Percentiles rank a stretch among this genome's conserved stretches.
Conservation (phyloP, 2,113 vertebrate species). For the Oreamnos americanus region DNA sequence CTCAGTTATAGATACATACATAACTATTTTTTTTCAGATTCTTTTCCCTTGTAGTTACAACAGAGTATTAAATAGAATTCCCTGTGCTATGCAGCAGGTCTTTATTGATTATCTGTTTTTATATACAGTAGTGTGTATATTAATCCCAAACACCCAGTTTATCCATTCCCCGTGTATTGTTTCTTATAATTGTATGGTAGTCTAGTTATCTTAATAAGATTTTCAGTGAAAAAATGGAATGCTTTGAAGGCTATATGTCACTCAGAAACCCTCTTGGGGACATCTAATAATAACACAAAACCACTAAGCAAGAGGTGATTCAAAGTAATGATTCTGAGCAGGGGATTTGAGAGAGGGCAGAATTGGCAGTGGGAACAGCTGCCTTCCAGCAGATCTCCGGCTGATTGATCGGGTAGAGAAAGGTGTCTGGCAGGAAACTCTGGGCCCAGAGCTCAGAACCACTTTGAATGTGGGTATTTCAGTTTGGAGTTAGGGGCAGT, state of each 20-base stretch:
- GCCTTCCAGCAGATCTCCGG: neutral
- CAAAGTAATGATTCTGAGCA: neutral
- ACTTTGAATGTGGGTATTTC: neutral
- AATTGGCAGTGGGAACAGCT: neutral
- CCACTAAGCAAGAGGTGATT: neutral
- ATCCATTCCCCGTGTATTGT: neutral
- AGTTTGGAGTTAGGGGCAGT: neutral
- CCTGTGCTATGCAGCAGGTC: neutral
- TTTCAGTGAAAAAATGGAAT: constrained; percentile 12
- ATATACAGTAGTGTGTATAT: neutral
- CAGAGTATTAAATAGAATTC: neutral
- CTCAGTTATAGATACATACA: neutral
- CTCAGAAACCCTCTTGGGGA: neutral
- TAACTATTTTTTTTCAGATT: neutral
- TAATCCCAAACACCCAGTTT: neutral
- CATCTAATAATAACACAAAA: neutral
- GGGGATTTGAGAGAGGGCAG: neutral
- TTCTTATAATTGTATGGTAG: neutral
- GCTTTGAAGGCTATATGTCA: neutral
- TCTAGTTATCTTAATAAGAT: neutral
- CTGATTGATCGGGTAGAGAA: neutral
- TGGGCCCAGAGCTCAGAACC: neutral
- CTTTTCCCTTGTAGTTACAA: neutral
- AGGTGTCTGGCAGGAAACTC: neutral
- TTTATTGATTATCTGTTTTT: neutral